Evolutionary conservation across 2,888 invertebrate species (phyloP), one percentile per base, ranked within the genome.

Genomic region (Xylota sylvarum): DNA sequence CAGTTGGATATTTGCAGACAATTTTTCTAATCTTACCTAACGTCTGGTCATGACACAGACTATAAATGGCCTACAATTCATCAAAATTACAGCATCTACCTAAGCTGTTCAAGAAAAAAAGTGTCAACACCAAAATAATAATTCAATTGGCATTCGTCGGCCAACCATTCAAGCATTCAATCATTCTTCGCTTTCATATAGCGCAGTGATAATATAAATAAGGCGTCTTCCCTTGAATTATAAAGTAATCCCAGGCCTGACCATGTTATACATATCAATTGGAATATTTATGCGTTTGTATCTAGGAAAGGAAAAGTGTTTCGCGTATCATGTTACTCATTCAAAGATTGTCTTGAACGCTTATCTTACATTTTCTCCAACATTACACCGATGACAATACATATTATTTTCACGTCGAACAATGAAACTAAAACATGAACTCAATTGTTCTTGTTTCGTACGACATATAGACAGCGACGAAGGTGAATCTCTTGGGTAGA

Each of bases 401-500:
- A 56, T 62, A 74, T 56, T 64, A 56, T 48, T 46, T 70, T 50
- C 48, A 72, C 35, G 46, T 43, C 27, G 56, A 73, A 58, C 70
- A 77, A 78, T 62, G 60, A 79, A 83, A 58, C 43, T 30, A 56
- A 65, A 62, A 32, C 40, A 30, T 58, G 76, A 65, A 67, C 55
- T 72, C 55, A 83, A 83, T 78, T 72, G 56, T 70, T 60, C 50
- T 50, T 30, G 12, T 2, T 46, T 52, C 9, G 19, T 65, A 48
- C 70, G 10, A 9, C 37, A 19, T 17, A 23, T 2, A 3, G n/a
- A 6, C 4, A 6, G 4, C 23, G 52, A 14, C 52, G 37, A 78
- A 72, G 64, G 65, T 64, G 74, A 74, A 70, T 80, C 80, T 76
- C 52, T 62, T 46, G 27, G 62, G 56, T 19, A 80, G 76, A 85